phyloP scores from a whole-genome alignment of 2,113 vertebrate genomes.

The Mola mola region DNA sequence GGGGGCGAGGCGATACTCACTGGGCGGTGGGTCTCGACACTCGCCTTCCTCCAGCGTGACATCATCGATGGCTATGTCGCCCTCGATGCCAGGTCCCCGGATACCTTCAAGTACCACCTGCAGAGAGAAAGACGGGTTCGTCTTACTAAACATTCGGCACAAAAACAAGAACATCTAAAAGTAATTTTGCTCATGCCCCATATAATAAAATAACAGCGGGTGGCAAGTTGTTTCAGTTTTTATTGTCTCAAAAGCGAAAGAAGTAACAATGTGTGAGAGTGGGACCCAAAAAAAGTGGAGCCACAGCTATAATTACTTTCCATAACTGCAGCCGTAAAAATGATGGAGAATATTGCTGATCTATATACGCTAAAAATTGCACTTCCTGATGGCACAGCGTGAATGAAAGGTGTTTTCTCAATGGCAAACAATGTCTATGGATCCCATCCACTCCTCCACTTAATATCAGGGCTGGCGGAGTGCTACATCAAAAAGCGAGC shows the following conservation, averaged over 20 bases:
- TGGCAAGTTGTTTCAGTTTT: conserved; percentile 28
- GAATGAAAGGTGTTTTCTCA: conserved; percentile 47
- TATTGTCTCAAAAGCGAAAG: conserved; percentile 19
- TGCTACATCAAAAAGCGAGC: conserved; percentile 39
- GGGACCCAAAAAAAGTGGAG: conserved; percentile 4
- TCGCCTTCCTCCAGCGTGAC: conserved; percentile 95
- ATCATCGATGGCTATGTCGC: conserved; percentile 98
- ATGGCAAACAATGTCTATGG: conserved; percentile 31
- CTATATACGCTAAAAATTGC: conserved; percentile 31
- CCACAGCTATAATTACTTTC: conserved; percentile 53
- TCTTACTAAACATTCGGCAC: background rate
- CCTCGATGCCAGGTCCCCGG: conserved; percentile 95
- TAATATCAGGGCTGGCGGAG: conserved; percentile 32
- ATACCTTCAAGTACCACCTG: conserved; percentile 94
- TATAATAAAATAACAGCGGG: conserved; percentile 34
- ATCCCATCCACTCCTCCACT: conserved; percentile 29
- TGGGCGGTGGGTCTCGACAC: conserved; percentile 90
- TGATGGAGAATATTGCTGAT: conserved; percentile 40
- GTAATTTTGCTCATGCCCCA: background rate
- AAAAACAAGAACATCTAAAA: too few species aligned
- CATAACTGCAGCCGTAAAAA: conserved; percentile 45
- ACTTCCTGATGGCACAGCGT: conserved; percentile 40
- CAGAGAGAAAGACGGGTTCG: conserved; percentile 8
- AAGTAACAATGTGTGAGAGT: conserved; percentile 5
- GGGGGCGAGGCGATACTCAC: conserved; percentile 69